Evolutionary conservation across 2,888 invertebrate genomes (phyloP).

Genomic region (Athripsodes cinereus): DNA sequence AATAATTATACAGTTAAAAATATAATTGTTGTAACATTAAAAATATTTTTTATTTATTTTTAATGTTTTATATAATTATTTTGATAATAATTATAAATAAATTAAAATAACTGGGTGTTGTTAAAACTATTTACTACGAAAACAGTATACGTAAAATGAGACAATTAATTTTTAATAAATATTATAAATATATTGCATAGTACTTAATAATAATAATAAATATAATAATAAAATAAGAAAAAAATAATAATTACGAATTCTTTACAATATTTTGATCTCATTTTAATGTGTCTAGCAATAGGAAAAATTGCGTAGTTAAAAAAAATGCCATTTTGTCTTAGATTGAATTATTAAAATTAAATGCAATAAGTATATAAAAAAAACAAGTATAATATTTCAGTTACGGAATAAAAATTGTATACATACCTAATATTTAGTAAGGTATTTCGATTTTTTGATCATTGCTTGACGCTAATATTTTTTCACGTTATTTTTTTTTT

Average conservation of each 20-base stretch:
- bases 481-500: too few relatives aligned
- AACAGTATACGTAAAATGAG: constrained; percentile 28
- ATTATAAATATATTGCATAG: constrained; percentile 23
- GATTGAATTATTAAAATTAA: too few relatives aligned
- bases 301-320: constrained; percentile 17
- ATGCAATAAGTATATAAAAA: too few relatives aligned
- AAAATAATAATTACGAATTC: constrained; percentile 22
- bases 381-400: background rate
- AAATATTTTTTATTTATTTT: background rate
- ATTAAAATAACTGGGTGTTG: constrained; percentile 19
- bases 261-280: constrained; percentile 25
- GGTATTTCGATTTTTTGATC: background rate
- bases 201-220: constrained; percentile 17
- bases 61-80: constrained; percentile 9
- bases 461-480: too few relatives aligned
- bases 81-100: constrained; percentile 17
- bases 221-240: too few relatives aligned
- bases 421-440: background rate
- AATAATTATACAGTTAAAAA: background rate
- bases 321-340: constrained; percentile 18
- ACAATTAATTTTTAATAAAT: constrained; percentile 25
- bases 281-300: constrained; percentile 25
- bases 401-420: background rate
- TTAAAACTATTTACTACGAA: too few relatives aligned
- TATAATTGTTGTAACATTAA: background rate